These are phyloP conservation scores for Ascidia mentula DNA, from an alignment of 23 tunicate genomes.

Conservation along the genomic window DNA sequence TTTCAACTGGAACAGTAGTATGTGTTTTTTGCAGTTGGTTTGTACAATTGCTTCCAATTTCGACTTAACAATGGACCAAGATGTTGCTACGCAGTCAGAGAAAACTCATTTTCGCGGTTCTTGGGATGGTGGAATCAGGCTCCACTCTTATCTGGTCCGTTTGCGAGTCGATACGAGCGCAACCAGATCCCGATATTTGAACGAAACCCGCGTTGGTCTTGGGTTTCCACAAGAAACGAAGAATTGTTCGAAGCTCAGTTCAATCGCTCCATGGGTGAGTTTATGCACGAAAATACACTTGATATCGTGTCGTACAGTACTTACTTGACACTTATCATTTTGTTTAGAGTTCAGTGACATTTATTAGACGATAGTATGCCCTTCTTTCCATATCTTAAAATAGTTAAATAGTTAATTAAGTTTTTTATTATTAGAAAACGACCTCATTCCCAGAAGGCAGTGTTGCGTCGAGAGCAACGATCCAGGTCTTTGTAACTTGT, in stretches of 20 bases:
- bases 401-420: too few species aligned
- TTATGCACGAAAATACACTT: too few species aligned
- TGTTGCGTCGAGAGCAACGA: constrained; percentile 32
- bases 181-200: neutral
- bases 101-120: neutral
- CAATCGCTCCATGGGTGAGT: neutral
- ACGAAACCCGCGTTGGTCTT: neutral
- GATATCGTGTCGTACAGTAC: too few species aligned
- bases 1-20: too few species aligned
- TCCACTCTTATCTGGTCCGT: neutral
- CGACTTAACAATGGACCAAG: constrained; percentile 6
- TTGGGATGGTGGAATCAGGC: neutral
- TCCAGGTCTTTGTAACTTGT: neutral
- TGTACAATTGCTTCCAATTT: neutral
- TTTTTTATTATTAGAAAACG: constrained; percentile 12
- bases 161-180: constrained; percentile 5
- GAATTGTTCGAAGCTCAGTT: neutral
- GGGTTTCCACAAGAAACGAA: neutral
- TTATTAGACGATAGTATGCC: too few species aligned
- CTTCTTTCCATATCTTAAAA: too few species aligned
- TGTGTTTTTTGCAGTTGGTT: neutral
- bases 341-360: too few species aligned
- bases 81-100: constrained; percentile 7
- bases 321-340: too few species aligned
- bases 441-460: constrained; percentile 30